Conservation (phyloP, 2,797 vertebrate genomes). For the Smutsia temminckii region DNA sequence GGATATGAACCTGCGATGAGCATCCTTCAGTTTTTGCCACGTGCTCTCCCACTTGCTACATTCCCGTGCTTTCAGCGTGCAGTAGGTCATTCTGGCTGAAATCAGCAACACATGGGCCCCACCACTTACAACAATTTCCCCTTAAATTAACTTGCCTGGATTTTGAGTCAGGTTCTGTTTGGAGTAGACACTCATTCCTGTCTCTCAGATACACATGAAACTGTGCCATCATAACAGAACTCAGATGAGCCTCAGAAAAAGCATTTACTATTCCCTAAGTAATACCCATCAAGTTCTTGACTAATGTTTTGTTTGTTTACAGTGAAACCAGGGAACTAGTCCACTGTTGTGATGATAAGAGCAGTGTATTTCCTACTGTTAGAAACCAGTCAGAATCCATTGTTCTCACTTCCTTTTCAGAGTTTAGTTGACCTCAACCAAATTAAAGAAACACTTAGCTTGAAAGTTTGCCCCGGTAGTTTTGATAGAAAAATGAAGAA, state of each 20-base stretch:
- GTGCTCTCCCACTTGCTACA: neutral
- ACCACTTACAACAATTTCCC: neutral
- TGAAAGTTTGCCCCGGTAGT: conserved; percentile 55
- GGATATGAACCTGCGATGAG: neutral
- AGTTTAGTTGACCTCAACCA: conserved; percentile 60
- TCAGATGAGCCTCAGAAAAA: conserved; percentile 35
- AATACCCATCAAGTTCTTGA: neutral
- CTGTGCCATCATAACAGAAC: neutral
- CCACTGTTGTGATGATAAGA: conserved; percentile 58
- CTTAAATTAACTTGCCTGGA: neutral
- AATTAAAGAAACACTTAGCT: conserved; percentile 59
- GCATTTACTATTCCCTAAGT: neutral
- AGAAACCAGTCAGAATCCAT: conserved; percentile 64
- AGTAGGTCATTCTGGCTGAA: neutral
- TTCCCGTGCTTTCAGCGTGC: neutral
- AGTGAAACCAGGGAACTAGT: conserved; percentile 5
- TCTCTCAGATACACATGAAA: neutral
- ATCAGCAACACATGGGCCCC: neutral
- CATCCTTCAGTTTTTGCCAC: neutral
- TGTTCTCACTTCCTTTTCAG: conserved; percentile 66
- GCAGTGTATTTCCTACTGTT: conserved; percentile 66
- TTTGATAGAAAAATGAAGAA: conserved; percentile 19
- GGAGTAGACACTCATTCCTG: neutral
- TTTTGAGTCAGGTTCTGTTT: neutral
- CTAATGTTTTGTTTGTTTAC: conserved; percentile 64